Base-by-base conservation (phyloP, 1,140 invertebrate species). In the Papilio aristodemus region DNA sequence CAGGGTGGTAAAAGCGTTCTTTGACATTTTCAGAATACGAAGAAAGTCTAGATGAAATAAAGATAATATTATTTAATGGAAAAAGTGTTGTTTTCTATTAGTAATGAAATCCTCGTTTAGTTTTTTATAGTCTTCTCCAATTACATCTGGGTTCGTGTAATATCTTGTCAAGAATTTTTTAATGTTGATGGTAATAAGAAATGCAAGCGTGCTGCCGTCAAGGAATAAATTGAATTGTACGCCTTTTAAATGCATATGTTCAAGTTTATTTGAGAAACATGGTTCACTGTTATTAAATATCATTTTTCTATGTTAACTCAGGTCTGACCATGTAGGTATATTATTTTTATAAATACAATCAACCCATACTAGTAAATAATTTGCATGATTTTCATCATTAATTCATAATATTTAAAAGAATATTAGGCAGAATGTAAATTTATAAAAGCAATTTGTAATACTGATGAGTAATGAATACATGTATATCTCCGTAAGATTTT, bases 171-270 rank as follows among this genome's bases (percentile, higher is more conserved):
- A 22, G 2, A 22, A 54, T 54, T 62, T 36, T 19, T 39, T 62
- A n/a, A 19, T 13, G 17, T 39, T 62, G 36, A 60, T 19, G 17
- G 19, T 63, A 19, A 63, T 43, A 41, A 25, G 17, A 41, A 27
- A 63, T 63, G 13, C 38, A 43, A 63, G 19, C 19, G 37, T 27
- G 36, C 13, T 11, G 22, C 38, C 19, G 19, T 27, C 60, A 41
- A 41, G 22, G 13, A 43, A 64, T 64, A 64, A 64, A 64, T 43
- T 63, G 60, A 38, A 2, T 41, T 63, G 13, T 39, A 22, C 36
- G 22, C 60, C 60, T 43, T 64, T 64, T 13, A 64, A 22, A 64
- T 43, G 19, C 19, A 64, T 64, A 19, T 39, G 43, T 64, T 25
- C 38, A 43, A 25, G 19, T 64, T 64, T 41, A 43, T 64, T 25